phyloP scores from a whole-genome alignment of 2,797 vertebrate genomes.

The Onychomys arenicola region DNA sequence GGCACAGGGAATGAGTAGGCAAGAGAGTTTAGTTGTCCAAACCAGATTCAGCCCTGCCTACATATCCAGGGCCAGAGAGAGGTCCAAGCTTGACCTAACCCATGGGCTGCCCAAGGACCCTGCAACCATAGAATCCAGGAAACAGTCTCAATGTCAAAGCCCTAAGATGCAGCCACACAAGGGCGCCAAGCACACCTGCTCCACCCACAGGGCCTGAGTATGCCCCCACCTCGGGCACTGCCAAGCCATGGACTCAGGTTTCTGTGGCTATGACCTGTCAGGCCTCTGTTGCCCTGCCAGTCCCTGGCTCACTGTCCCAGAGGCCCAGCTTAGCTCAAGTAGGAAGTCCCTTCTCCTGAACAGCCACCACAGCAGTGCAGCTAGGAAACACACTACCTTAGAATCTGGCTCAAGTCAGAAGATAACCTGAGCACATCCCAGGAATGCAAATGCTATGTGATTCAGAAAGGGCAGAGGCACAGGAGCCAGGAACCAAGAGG shows the following conservation, averaged over 20 bases:
- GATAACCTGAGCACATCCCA: background rate
- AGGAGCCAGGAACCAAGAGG: background rate
- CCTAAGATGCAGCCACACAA: conserved; percentile 51
- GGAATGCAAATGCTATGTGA: background rate
- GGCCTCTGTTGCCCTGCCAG: conserved; percentile 9
- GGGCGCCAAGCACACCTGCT: conserved; percentile 70
- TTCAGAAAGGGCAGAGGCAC: background rate
- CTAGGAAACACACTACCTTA: background rate
- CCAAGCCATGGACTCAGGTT: conserved; percentile 67
- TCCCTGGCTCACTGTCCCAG: background rate
- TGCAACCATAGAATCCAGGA: conserved; percentile 32
- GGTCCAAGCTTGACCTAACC: background rate
- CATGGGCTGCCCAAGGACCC: background rate
- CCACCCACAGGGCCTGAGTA: background rate
- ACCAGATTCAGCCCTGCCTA: background rate
- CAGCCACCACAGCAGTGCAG: background rate
- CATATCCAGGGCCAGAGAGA: background rate
- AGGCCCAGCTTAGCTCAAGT: background rate
- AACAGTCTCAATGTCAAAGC: conserved; percentile 75
- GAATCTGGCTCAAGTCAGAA: background rate
- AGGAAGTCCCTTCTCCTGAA: background rate
- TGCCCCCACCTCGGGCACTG: background rate
- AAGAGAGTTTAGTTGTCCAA: background rate
- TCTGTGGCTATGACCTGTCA: conserved; percentile 47
- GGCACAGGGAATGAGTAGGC: background rate